These are phyloP conservation scores for Scolopax mira DNA, from an alignment of 2,113 vertebrate genomes.

Conservation along the genomic window DNA sequence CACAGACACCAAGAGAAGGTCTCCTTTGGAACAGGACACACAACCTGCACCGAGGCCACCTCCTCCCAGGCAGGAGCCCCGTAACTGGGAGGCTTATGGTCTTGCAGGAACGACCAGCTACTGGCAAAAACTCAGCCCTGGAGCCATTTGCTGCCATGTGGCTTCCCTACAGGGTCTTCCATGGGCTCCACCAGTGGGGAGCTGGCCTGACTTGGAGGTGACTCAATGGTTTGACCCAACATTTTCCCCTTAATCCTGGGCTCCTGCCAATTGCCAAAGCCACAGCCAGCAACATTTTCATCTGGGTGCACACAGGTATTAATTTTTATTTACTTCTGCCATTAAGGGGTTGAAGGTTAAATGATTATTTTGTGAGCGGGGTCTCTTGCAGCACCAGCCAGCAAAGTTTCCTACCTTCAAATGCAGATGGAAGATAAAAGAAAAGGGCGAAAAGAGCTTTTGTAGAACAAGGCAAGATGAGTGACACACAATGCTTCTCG, in stretches of 20 bases:
- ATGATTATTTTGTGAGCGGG: background rate
- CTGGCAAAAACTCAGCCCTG: fast-evolving
- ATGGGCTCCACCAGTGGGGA: background rate
- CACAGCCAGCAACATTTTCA: fast-evolving
- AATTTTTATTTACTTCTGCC: background rate
- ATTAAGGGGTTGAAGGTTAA: background rate
- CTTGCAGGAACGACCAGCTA: fast-evolving
- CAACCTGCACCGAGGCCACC: too few species aligned
- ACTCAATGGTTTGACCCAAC: fast-evolving
- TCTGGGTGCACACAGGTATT: background rate
- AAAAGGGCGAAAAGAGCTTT: background rate
- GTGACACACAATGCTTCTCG: slow-evolving; percentile 34
- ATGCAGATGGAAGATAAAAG: background rate
- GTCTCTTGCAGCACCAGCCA: background rate
- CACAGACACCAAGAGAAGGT: background rate
- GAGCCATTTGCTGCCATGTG: fast-evolving
- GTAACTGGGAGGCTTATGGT: background rate
- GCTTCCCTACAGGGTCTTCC: background rate
- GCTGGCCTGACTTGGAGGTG: background rate
- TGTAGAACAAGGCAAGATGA: slow-evolving; percentile 45
- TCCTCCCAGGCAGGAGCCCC: background rate
- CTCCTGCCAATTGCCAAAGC: background rate
- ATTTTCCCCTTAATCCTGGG: fast-evolving
- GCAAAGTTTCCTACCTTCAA: background rate
- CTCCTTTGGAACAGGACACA: background rate